Evolutionary conservation across 2,797 vertebrate genomes (phyloP).

Genomic region (Spondyliosoma cantharus): DNA sequence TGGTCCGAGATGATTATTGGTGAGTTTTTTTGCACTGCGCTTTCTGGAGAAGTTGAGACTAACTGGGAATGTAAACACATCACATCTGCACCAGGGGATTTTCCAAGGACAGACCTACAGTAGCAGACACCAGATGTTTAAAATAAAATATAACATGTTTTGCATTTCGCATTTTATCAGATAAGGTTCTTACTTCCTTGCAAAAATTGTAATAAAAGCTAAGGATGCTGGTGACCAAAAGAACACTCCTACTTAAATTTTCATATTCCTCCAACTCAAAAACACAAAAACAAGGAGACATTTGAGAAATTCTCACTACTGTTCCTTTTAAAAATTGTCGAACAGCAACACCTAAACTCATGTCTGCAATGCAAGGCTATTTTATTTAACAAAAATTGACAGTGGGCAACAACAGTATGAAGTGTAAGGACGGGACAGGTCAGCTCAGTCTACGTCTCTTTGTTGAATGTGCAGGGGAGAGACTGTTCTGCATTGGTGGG

Average conservation of each 20-base stretch:
- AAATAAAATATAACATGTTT: not conserved
- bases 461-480: conserved; percentile 41
- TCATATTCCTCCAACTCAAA: not conserved
- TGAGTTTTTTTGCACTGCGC: not conserved
- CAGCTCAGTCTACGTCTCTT: conserved; percentile 18
- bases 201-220: not conserved
- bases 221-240: not conserved
- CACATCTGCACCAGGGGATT: not conserved
- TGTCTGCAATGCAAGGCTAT: not conserved
- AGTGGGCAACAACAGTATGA: not conserved
- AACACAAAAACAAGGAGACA: not conserved
- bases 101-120: not conserved
- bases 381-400: not conserved
- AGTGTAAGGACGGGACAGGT: conserved; percentile 10
- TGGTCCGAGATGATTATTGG: not conserved
- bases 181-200: not conserved
- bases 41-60: conserved; percentile 10
- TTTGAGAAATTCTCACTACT: not conserved
- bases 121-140: not conserved
- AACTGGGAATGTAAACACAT: conserved; percentile 29
- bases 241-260: not conserved
- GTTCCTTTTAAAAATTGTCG: not conserved
- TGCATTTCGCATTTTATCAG: not conserved
- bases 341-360: not conserved
- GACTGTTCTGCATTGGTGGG: conserved; percentile 52